phyloP scores from a whole-genome alignment of 2,888 invertebrate species.

The Odontocerum albicorne region DNA sequence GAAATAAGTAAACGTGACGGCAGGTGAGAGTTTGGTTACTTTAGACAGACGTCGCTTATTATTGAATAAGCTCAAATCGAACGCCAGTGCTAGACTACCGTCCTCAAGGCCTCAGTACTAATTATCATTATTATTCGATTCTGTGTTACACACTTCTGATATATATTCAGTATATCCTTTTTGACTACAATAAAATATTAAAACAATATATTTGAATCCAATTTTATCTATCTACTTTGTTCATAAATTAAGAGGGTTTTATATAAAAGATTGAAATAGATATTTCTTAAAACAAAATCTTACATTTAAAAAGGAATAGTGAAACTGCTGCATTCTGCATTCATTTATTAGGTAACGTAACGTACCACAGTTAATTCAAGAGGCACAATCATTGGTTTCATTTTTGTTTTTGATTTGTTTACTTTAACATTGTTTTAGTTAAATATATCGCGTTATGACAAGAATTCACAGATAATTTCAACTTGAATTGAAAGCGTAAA shows the following conservation, averaged over 20 bases:
- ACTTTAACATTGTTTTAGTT: no score
- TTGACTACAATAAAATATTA: conserved; percentile 30
- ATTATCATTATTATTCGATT: conserved; percentile 33
- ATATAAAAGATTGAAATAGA: conserved; percentile 34
- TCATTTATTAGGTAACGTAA: conserved; percentile 36
- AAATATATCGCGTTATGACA: conserved; percentile 34
- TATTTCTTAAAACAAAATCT: conserved; percentile 30
- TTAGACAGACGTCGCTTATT: conserved; percentile 8
- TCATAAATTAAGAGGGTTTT: conserved; percentile 34
- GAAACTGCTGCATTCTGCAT: conserved; percentile 32
- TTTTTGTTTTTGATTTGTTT: conserved; percentile 22
- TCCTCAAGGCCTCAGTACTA: conserved; percentile 35
- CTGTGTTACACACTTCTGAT: conserved; percentile 31
- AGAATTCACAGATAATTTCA: conserved; percentile 37
- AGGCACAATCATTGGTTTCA: conserved; percentile 38
- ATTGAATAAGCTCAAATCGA: conserved; percentile 33
- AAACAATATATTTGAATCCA: conserved; percentile 26
- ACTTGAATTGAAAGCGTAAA: conserved; percentile 37
- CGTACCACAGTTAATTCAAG: conserved; percentile 34
- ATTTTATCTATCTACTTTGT: conserved; percentile 36
- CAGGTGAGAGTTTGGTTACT: neutral
- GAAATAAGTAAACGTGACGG: conserved; percentile 9
- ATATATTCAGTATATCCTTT: conserved; percentile 11
- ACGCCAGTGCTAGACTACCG: conserved; percentile 30
- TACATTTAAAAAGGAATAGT: conserved; percentile 33